Percentiles rank a stretch among this genome's conserved stretches.
Conservation (phyloP, 1,140 invertebrate species). For the Drosophila nebulosa region DNA sequence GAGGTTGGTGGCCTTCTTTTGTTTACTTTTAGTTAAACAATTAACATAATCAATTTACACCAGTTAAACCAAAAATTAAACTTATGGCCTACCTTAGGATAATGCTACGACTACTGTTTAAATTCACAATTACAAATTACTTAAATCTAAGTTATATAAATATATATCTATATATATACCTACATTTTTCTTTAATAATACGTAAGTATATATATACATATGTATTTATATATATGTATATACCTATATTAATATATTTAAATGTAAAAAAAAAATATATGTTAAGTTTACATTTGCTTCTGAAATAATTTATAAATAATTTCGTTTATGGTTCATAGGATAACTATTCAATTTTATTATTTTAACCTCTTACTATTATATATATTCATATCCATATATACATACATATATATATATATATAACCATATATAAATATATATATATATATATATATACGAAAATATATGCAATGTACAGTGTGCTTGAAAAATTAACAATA, state of each 20-base stretch:
- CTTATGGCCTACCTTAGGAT: constrained; percentile 43
- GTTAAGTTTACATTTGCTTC: constrained; percentile 26
- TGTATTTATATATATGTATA: not conserved
- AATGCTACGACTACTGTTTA: constrained; percentile 63
- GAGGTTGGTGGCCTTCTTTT: constrained; percentile 38
- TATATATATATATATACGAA: constrained; percentile 21
- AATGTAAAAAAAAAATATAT: constrained; percentile 35
- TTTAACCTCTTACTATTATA: constrained; percentile 42
- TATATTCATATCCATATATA: constrained; percentile 16
- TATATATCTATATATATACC: no score
- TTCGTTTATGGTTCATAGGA: constrained; percentile 46
- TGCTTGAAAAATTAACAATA: constrained; percentile 63
- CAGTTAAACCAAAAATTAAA: constrained; percentile 62
- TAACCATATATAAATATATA: not conserved
- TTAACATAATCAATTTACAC: constrained; percentile 76
- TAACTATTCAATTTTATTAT: constrained; percentile 45
- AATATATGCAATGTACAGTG: constrained; percentile 44
- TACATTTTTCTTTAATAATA: no score
- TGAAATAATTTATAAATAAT: constrained; percentile 70
- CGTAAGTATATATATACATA: not conserved
- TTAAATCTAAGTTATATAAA: constrained; percentile 29
- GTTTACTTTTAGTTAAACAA: constrained; percentile 65
- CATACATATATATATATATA: not conserved
- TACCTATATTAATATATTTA: not conserved
- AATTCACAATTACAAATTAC: constrained; percentile 68